Percentiles rank a stretch among this genome's conserved stretches.
These are phyloP conservation scores for Psammodynastes pulverulentus DNA, from an alignment of 2,113 vertebrate species.

Conservation along the genomic window DNA sequence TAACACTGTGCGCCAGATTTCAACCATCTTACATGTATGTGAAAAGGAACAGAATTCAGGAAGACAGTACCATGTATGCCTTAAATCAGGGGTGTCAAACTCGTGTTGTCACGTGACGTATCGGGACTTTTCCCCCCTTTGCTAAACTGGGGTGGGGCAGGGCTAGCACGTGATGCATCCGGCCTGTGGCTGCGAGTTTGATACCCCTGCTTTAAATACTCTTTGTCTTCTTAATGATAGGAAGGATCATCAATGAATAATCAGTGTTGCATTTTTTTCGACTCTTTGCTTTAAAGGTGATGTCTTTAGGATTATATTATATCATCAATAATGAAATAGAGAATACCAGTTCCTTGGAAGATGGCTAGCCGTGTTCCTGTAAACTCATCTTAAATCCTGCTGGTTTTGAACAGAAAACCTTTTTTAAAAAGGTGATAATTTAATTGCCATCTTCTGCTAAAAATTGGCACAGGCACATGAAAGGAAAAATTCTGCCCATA, in stretches of 20 bases:
- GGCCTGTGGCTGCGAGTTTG: too few species aligned
- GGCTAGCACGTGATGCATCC: too few species aligned
- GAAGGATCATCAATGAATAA: background rate
- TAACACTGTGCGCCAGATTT: background rate
- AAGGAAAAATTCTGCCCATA: background rate
- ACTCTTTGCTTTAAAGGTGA: background rate
- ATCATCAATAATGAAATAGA: background rate
- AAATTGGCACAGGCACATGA: background rate
- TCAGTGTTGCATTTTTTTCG: background rate
- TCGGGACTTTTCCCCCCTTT: too few species aligned
- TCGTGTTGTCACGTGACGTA: too few species aligned
- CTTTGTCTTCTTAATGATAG: background rate
- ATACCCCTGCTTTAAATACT: background rate
- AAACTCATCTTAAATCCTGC: background rate
- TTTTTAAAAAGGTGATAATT: background rate
- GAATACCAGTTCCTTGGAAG: background rate
- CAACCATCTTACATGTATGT: background rate
- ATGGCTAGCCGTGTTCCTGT: background rate
- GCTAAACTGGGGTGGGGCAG: too few species aligned
- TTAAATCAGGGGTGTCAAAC: background rate
- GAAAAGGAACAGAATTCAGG: accelerated
- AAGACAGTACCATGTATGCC: background rate
- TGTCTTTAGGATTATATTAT: background rate
- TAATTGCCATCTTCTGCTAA: constrained; percentile 1
- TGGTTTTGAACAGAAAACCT: background rate